A percentile compares a stretch with the other conserved stretches of the same genome.
Evolutionary conservation across 2,797 vertebrate genomes (phyloP).

Genomic region (Austrolebias charrua): DNA sequence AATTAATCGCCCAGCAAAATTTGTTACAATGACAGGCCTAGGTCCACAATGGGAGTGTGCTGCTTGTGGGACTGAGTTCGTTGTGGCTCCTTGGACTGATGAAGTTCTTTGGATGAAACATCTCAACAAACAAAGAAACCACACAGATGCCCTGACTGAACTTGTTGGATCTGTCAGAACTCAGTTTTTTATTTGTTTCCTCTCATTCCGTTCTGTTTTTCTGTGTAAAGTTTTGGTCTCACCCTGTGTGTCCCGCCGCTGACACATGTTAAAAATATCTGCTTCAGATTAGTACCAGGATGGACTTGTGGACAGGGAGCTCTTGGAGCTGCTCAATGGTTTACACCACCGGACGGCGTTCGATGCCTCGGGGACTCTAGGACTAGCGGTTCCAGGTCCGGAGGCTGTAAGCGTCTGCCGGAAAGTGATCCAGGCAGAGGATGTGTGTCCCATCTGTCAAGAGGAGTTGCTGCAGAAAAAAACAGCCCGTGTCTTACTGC

Average conservation of each 20-base stretch:
- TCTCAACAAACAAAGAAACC: no score
- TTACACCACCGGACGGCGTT: conserved; percentile 36
- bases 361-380: neutral
- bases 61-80: no score
- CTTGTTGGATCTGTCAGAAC: neutral
- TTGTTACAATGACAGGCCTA: no score
- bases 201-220: no score
- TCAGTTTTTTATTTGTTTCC: neutral
- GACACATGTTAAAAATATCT: conserved; percentile 23
- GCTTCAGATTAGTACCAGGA: conserved; percentile 70
- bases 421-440: conserved; percentile 66
- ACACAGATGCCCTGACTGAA: no score
- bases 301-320: conserved; percentile 78
- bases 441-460: conserved; percentile 81
- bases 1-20: no score
- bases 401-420: conserved; percentile 52
- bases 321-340: conserved; percentile 71
- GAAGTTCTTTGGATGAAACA: no score
- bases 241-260: neutral
- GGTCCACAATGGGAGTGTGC: no score
- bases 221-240: neutral
- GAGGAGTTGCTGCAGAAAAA: conserved; percentile 77
- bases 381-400: neutral
- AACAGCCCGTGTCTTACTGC: conserved; percentile 76
- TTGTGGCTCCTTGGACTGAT: no score